A percentile compares a stretch with the other conserved stretches of the same genome.
Evolutionary conservation across 1,140 invertebrate genomes (phyloP).

Genomic region (Drosophila sturtevanti): DNA sequence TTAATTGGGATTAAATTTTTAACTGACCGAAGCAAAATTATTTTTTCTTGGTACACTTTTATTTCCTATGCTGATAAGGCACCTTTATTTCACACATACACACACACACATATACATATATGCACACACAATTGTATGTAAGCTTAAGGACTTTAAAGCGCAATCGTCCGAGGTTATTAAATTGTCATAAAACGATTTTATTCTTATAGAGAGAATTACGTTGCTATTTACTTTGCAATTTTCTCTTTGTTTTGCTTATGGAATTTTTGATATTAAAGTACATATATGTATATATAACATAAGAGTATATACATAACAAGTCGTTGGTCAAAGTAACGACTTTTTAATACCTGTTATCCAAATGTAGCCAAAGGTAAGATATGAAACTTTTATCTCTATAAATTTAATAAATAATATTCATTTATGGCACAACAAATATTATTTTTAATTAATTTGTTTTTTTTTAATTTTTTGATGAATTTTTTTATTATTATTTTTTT

Average conservation of each 20-base stretch:
- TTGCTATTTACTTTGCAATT: conserved; percentile 25
- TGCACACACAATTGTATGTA: too few relatives aligned
- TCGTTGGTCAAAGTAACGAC: too few relatives aligned
- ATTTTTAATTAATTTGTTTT: too few relatives aligned
- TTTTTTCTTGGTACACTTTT: neutral
- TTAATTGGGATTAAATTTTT: conserved; percentile 60
- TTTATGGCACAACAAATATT: too few relatives aligned
- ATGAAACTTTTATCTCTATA: too few relatives aligned
- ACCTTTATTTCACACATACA: conserved; percentile 2
- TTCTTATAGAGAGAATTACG: conserved; percentile 24
- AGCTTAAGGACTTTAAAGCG: neutral
- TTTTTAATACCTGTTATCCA: too few relatives aligned
- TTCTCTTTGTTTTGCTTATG: conserved; percentile 44
- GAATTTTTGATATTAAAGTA: neutral
- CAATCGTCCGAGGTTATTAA: conserved; percentile 17
- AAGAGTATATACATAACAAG: too few relatives aligned
- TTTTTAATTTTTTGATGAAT: too few relatives aligned
- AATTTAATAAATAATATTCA: too few relatives aligned
- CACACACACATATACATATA: neutral
- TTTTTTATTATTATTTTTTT: too few relatives aligned
- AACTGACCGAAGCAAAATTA: conserved; percentile 29
- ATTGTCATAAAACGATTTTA: conserved; percentile 48
- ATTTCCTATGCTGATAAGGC: conserved; percentile 44
- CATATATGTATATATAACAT: neutral
- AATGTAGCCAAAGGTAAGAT: too few relatives aligned